phyloP scores from a whole-genome alignment of 1,140 invertebrate species.

The Heliconius eleuchia region DNA sequence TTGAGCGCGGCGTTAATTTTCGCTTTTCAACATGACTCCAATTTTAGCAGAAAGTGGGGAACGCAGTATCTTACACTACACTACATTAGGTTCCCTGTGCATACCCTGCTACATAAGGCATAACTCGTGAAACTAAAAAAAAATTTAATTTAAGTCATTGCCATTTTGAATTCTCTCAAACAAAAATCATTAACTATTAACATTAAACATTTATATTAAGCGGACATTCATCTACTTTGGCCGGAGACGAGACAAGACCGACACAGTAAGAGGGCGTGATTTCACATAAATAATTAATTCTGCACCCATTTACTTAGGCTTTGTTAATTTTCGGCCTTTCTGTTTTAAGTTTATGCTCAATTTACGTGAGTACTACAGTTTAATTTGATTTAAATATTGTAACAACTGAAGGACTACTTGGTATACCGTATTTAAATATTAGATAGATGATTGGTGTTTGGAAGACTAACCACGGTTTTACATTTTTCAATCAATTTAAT shows the following conservation, averaged over 20 bases:
- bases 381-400: constrained; percentile 16
- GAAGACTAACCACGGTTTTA: background rate
- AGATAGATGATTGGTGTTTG: background rate
- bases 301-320: constrained; percentile 31
- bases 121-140: background rate
- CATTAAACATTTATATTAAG: background rate
- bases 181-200: background rate
- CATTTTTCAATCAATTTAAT: background rate
- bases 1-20: no score
- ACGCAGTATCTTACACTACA: background rate
- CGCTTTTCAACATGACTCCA: no score
- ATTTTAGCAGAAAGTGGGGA: background rate
- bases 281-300: constrained; percentile 44
- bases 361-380: constrained; percentile 5
- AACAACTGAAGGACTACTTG: background rate
- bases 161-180: background rate
- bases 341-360: constrained; percentile 22
- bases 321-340: constrained; percentile 34
- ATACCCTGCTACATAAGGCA: background rate
- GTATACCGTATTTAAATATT: background rate
- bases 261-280: constrained; percentile 37
- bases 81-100: background rate
- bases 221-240: constrained; percentile 2
- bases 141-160: background rate
- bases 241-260: constrained; percentile 24